These are phyloP conservation scores for Ceyx cyanopectus DNA, from an alignment of 2,113 vertebrate species.

Conservation along the genomic window DNA sequence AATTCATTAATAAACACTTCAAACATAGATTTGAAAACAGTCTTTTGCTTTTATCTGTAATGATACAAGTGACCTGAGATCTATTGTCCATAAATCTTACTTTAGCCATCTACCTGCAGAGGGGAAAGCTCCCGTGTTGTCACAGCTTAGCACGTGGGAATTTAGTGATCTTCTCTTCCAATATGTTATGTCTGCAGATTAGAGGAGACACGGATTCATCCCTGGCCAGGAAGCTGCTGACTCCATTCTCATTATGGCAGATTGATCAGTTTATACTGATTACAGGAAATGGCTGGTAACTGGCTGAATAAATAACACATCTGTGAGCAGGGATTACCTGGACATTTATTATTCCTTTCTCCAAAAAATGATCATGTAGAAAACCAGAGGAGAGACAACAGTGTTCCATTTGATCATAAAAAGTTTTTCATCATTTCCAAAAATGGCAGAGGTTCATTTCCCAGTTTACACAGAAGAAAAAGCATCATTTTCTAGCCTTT, in stretches of 20 bases:
- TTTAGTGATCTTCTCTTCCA: slow-evolving; percentile 30
- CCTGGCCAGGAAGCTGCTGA: slow-evolving; percentile 69
- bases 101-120: not conserved
- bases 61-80: not conserved
- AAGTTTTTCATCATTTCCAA: not conserved
- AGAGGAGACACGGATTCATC: slow-evolving; percentile 60
- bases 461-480: not conserved
- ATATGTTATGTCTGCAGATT: slow-evolving; percentile 57
- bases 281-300: slow-evolving; percentile 77
- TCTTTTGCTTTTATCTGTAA: not conserved
- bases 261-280: slow-evolving; percentile 78
- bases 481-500: not conserved
- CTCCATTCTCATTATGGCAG: slow-evolving; percentile 73
- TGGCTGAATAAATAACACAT: slow-evolving; percentile 73
- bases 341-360: slow-evolving; percentile 43
- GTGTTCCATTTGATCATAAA: not conserved
- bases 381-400: not conserved
- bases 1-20: slow-evolving; percentile 16
- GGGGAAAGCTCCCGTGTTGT: not conserved
- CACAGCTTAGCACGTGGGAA: not conserved
- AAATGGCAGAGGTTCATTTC: not conserved
- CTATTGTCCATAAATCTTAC: not conserved
- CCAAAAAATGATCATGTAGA: not conserved
- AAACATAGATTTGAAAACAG: not conserved
- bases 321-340: slow-evolving; percentile 41